These are phyloP conservation scores for Megalops atlanticus DNA, from an alignment of 2,113 vertebrate genomes.

Conservation along the genomic window DNA sequence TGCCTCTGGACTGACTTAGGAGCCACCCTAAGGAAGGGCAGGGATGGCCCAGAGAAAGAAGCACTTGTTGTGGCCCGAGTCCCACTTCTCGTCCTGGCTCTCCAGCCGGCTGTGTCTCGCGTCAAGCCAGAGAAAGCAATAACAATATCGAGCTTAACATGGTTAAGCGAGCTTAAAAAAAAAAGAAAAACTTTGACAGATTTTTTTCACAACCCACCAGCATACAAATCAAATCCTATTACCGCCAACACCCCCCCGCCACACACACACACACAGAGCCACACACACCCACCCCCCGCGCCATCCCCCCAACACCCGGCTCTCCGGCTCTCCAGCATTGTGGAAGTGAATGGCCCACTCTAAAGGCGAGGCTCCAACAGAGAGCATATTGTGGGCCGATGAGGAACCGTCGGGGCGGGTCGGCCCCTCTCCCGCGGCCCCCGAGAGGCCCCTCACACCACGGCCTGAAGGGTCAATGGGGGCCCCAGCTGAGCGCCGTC, in stretches of 20 bases:
- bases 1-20: too few relatives aligned
- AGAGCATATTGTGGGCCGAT: constrained; percentile 70
- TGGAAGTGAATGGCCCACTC: constrained; percentile 66
- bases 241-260: constrained; percentile 42
- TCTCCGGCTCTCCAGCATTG: constrained; percentile 59
- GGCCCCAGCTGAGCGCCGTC: constrained; percentile 64
- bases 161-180: too few relatives aligned
- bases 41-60: neutral
- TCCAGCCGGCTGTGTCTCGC: neutral
- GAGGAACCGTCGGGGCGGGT: constrained; percentile 58
- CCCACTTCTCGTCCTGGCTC: neutral
- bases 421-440: constrained; percentile 53
- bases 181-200: constrained; percentile 33
- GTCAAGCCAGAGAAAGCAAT: neutral
- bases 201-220: constrained; percentile 62
- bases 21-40: too few relatives aligned
- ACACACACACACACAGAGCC: neutral
- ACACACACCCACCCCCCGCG: neutral
- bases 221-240: constrained; percentile 78
- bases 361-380: constrained; percentile 68
- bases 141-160: neutral
- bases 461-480: constrained; percentile 64
- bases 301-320: constrained; percentile 37
- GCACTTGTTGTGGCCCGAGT: neutral
- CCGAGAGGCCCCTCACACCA: constrained; percentile 67